Base-by-base conservation (phyloP, 1,140 invertebrate species). In the Archivesica marissinica region DNA sequence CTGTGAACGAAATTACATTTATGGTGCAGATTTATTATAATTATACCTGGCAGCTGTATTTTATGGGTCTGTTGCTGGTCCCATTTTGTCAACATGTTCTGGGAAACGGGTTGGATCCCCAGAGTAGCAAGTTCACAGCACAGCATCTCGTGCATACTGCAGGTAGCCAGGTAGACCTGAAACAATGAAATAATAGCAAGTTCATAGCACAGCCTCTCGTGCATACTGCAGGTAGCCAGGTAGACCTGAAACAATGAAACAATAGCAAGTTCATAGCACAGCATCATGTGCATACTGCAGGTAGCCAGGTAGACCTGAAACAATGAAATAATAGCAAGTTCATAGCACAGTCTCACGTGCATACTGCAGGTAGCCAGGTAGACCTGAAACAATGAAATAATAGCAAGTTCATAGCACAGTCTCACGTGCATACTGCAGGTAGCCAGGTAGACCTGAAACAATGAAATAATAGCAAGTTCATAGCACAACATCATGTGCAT, bases 141-240 rank as follows among this genome's bases (percentile, higher is more conserved):
- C 50, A 93, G 38, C 59, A 91, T 80, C 52, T 92, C 91, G 84
- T 93, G 92, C 25, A 91, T 87, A 61, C 88, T 89, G 23, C 89
- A 82, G 4, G 90, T 87, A 0, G 90, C 90, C 7, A 90, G 66
- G n/a, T 92, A 88, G 30, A 90, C 82, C 92, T 92, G 87, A 7
- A 89, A 80, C 25, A 86, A n/a, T n/a, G n/a, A n/a, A n/a, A n/a
- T n/a, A n/a, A n/a, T n/a, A n/a, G n/a, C 30, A 11, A 92, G 66
- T 23, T 91, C 91, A 25, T 77, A 70, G 23, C 88, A 68, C 50
- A 93, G 38, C 59, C 91, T 80, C 52, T 92, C 91, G 84, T 93
- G 92, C 25, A 91, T 87, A 61, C 88, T 89, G 23, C 89, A 82
- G 4, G 90, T 87, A 0, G 90, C 90, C 7, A 90, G 66, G n/a